Evolutionary conservation across 2,113 vertebrate species (phyloP).

Genomic region (Andinoacara biseriatus): DNA sequence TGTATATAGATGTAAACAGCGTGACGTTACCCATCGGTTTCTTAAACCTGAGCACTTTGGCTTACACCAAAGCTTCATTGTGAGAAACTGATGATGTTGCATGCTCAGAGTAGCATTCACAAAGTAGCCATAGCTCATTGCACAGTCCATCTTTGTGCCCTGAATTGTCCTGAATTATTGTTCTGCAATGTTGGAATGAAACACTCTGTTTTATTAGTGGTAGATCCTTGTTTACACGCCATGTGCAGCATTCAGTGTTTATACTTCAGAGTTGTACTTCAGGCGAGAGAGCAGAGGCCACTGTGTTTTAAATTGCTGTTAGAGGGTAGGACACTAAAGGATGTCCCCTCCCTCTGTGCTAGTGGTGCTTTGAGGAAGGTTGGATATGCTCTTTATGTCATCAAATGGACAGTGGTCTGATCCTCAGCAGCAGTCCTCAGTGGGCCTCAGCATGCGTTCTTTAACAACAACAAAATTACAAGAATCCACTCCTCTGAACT

Average conservation of each 20-base stretch:
- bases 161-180: constrained; percentile 10
- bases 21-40: not conserved
- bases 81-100: no score
- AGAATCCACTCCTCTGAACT: no score
- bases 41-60: no score
- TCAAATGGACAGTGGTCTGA: no score
- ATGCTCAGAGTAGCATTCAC: no score
- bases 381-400: no score
- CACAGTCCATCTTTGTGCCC: constrained; percentile 14
- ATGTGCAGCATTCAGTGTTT: not conserved
- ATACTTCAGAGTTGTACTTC: not conserved
- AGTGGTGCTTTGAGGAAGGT: not conserved
- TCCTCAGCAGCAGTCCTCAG: no score
- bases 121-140: no score
- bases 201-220: not conserved
- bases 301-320: not conserved
- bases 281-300: not conserved
- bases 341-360: not conserved
- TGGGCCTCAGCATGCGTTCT: no score
- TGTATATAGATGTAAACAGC: not conserved
- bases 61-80: no score
- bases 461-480: no score
- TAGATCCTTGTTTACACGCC: not conserved
- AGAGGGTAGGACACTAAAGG: not conserved
- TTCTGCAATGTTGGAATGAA: not conserved